Base-by-base conservation (phyloP, 2,888 invertebrate genomes). In the Diabrotica balteata region DNA sequence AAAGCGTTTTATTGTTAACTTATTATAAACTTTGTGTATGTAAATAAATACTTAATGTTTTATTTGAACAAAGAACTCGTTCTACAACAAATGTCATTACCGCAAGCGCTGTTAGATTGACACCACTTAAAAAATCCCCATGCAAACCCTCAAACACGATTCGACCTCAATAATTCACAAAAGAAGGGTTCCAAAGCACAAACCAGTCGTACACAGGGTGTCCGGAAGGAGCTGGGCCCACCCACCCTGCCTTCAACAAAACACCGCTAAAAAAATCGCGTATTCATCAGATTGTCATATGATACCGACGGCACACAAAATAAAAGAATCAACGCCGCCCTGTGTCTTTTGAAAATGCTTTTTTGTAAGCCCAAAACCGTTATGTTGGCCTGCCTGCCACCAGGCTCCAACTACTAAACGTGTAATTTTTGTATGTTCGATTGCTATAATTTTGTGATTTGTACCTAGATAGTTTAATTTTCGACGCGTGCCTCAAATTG, bases 371-470 rank as follows among this genome's bases (percentile, higher is more conserved):
- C 69, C 71, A 78, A 79, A 81, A 82, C 82, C 82, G 82, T 82
- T 82, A 82, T 79, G 80, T 80, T 79, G 70, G 79, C 77, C 75
- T 76, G 75, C 76, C 54, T 59, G 61, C 67, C 63, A 59, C 65
- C 61, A 63, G 71, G 63, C 71, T 65, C 60, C 63, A n/a, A 60
- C 60, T 68, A 60, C 74, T 63, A 72, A 81, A 80, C 81, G 79
- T 82, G 79, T 81, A 82, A 81, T 81, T 80, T 81, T 77, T 72
- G 22, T 43, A 64, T 46, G 54, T 71, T 51, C 70, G 80, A 83
- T 83, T 81, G 82, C 82, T 82, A 78, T 83, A 82, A 83, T 83
- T 82, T 82, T 58, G 73, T 75, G 81, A 82, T 82, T 80, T 77
- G 77, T 77, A 76, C 74, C 71, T 75, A 79, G 82, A 81, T 81